Base-by-base conservation (phyloP, 2,113 vertebrate species). In the Pterophyllum scalare region DNA sequence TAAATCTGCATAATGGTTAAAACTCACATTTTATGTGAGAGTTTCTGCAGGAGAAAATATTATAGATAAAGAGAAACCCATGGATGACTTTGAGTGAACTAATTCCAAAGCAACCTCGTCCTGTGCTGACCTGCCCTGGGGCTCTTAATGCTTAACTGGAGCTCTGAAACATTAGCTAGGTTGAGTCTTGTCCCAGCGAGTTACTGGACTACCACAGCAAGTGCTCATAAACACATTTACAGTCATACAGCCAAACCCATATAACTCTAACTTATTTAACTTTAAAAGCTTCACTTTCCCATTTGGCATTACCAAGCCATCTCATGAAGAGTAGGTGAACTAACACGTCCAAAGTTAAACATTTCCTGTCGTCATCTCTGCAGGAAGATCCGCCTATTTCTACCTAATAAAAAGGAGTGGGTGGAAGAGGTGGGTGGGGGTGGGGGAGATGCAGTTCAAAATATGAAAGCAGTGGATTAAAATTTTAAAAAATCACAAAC, bases 381-480 rank as follows among this genome's bases (percentile, higher is more conserved):
- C 26, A 60, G 46, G 56, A 79, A 83, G 28, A 82, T 49, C 40
- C 80, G 22, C 81, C 38, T 24, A 10, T 75, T 59, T 67, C 46
- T 72, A n/a, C 28, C 8, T 82, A 58, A 81, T 52, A 46, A 46
- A 74, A 84, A 85, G 52, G 74, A 78, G 78, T 62, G 85, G 20
- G 26, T 31, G 65, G 17, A 52, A 72, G 49, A 72, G 43, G 65
- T 52, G 24, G 65, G 46, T 0, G 46, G 26, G 46, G 24, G 28
- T 43, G 20, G 9, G 87, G 43, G 86, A 88, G 92, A 91, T 91
- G 86, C 82, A 88, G 76, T 62, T 59, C 24, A 82, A 78, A 89
- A 59, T 75, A 22, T 78, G 58, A 80, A 78, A 88, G 65, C 60
- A 81, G 61, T 35, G 49, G 62, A 4, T 28, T 80, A 26, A 35